Base-by-base conservation (phyloP, 2,113 vertebrate genomes). In the Chamaetylas fuelleborni region DNA sequence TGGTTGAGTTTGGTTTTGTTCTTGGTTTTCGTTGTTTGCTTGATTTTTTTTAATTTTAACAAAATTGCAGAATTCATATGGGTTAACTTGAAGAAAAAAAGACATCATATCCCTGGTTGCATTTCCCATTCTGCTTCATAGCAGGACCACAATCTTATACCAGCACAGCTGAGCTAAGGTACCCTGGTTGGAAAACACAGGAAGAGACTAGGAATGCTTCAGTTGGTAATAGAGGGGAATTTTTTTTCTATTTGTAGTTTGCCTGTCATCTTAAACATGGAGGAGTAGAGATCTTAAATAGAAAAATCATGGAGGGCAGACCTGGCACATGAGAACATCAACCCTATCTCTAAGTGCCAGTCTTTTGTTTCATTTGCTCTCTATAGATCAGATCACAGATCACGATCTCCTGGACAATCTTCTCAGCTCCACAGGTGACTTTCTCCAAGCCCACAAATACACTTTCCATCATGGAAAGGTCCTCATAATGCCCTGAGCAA, bases 291-390 rank as follows among this genome's bases (percentile, higher is more conserved):
- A 57, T 12, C 28, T 66, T 34, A 43, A 53, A 54, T 7, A 53
- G n/a, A 38, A 86, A 60, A 73, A 67, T 17, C 9, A 31, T 6
- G 19, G 48, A 36, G 16, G 4, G 45, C 19, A 84, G 25, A 15
- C 8, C 17, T 23, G 13, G 8, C 31, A 70, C 25, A 9, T 9
- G 23, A 66, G 25, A 84, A n/a, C 14, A 36, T 12, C 3, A 5
- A 36, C 11, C 12, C 5, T 25, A 9, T 19, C n/a, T 34, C 33
- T 23, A 24, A 31, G 4, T 28, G 7, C 14, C 4, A 0, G 0
- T 51, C 40, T 57, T 76, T 34, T 48, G 13, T 61, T 73, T 24
- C 6, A 36, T 65, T 69, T 87, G 31, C 16, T 40, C 40, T 51
- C 36, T 29, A 36, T 18, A 60, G 23, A 29, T 64, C 20, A 56